These are phyloP conservation scores for Neosalanx taihuensis DNA, from an alignment of 2,797 vertebrate genomes.

Conservation along the genomic window DNA sequence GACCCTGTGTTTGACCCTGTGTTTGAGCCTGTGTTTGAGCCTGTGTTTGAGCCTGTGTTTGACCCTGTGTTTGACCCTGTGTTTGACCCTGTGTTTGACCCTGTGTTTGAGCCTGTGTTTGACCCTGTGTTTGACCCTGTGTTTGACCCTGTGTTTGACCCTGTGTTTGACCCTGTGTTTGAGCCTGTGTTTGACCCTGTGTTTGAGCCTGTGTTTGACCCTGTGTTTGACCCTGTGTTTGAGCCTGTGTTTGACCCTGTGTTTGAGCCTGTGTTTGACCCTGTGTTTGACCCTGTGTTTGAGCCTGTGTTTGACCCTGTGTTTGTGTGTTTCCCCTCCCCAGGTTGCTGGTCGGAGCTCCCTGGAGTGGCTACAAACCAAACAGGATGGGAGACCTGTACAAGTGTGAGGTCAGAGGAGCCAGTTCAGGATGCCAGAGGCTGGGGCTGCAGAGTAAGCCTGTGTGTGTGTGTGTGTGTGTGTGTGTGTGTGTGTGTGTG, in stretches of 20 bases:
- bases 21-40: background rate
- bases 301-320: background rate
- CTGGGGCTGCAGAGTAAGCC: constrained; percentile 76
- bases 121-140: background rate
- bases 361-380: constrained; percentile 77
- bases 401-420: constrained; percentile 65
- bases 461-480: background rate
- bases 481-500: constrained; percentile 1
- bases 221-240: background rate
- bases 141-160: background rate
- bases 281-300: background rate
- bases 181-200: too few species aligned
- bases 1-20: background rate
- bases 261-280: background rate
- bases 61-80: too few species aligned
- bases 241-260: background rate
- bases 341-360: constrained; percentile 83
- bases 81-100: background rate
- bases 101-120: background rate
- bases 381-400: constrained; percentile 84
- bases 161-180: background rate
- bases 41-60: background rate
- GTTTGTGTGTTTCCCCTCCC: constrained; percentile 6
- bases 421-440: constrained; percentile 65
- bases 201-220: background rate